These are phyloP conservation scores for Cantharis flavilabris DNA, from an alignment of 2,888 invertebrate species.

Conservation along the genomic window DNA sequence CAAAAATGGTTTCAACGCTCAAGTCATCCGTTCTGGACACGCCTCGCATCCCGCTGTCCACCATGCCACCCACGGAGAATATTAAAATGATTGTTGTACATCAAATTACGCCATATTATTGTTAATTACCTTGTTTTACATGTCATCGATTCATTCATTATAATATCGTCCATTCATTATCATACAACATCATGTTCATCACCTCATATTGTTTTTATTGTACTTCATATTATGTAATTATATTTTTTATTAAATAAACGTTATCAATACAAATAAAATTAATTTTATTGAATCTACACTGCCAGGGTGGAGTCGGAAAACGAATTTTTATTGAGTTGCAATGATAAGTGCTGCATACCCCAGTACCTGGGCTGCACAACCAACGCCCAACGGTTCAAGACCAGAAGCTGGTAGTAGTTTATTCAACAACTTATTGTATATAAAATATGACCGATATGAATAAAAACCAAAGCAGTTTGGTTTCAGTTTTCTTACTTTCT, in stretches of 20 bases:
- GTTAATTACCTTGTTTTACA: not conserved
- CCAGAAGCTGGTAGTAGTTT: too few relatives aligned
- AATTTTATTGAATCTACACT: not conserved
- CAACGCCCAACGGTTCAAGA: too few relatives aligned
- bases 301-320: not conserved
- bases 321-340: constrained; percentile 18
- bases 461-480: too few relatives aligned
- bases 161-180: not conserved
- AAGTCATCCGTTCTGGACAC: constrained; percentile 68
- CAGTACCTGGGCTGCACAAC: too few relatives aligned
- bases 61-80: not conserved
- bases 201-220: not conserved
- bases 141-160: not conserved
- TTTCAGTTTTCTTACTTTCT: too few relatives aligned
- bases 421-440: too few relatives aligned
- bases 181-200: not conserved
- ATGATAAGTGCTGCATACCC: too few relatives aligned
- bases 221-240: not conserved
- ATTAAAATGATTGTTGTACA: not conserved
- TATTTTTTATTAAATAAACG: not conserved
- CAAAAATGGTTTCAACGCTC: constrained; percentile 55
- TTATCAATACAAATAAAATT: not conserved
- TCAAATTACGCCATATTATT: not conserved
- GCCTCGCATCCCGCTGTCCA: constrained; percentile 56
- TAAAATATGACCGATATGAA: too few relatives aligned